Conservation (phyloP, 1,140 invertebrate genomes). For the Ceratoteleas bidentatus region DNA sequence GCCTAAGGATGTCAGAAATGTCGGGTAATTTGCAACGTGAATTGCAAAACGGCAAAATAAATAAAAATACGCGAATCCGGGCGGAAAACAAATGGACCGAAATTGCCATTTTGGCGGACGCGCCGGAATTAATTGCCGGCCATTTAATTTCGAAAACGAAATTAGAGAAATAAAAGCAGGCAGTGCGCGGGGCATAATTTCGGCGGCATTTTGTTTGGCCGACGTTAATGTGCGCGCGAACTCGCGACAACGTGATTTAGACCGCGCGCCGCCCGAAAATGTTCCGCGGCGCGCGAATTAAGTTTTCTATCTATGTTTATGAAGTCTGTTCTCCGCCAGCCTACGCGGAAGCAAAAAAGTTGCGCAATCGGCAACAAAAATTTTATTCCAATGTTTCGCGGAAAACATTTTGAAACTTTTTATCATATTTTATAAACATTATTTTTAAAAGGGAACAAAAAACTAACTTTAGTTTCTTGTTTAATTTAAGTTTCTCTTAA, state of each 20-base stretch:
- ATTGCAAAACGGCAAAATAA: too few relatives aligned
- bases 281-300: constrained; percentile 26
- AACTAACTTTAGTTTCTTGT: too few relatives aligned
- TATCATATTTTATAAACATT: too few relatives aligned
- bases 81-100: background rate
- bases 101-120: background rate
- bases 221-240: constrained; percentile 1
- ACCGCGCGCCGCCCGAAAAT: constrained; percentile 27
- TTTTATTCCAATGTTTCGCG: too few relatives aligned
- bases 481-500: too few relatives aligned
- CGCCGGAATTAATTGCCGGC: background rate
- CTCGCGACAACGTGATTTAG: constrained; percentile 18
- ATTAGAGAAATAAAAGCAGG: background rate
- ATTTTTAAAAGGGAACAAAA: too few relatives aligned
- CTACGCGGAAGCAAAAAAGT: constrained; percentile 10
- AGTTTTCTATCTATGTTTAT: constrained; percentile 32
- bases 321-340: constrained; percentile 20
- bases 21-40: too few relatives aligned
- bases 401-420: too few relatives aligned
- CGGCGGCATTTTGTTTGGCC: constrained; percentile 2
- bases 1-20: too few relatives aligned
- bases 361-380: constrained; percentile 2
- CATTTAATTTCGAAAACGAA: background rate
- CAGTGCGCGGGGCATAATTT: constrained; percentile 1
- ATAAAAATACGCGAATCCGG: too few relatives aligned